Percentiles rank a stretch among this genome's conserved stretches.
phyloP scores from a whole-genome alignment of 2,888 invertebrate genomes.

The Cylloceria caligata region DNA sequence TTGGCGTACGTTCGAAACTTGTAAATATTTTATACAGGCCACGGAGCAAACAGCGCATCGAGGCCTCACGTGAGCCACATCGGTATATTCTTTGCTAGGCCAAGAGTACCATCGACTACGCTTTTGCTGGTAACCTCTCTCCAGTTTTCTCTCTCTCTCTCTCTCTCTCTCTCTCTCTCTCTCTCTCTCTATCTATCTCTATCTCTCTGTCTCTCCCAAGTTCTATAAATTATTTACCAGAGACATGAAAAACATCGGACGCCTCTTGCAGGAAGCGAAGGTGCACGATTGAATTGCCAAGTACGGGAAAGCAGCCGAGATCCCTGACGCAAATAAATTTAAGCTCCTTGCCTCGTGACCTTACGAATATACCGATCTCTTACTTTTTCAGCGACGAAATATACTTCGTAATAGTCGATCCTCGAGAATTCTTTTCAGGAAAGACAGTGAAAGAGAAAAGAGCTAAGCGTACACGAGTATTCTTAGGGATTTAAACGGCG shows the following conservation, averaged over 20 bases:
- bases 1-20: conserved; percentile 58
- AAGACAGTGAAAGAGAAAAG: not conserved
- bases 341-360: not conserved
- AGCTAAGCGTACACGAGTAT: conserved; percentile 38
- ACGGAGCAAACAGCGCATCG: conserved; percentile 38
- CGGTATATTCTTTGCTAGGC: conserved; percentile 22
- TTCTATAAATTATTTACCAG: conserved; percentile 56
- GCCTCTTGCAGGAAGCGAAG: conserved; percentile 8
- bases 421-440: not conserved
- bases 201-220: conserved; percentile 3
- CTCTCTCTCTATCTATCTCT: not conserved
- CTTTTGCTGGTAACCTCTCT: conserved; percentile 7
- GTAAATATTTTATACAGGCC: conserved; percentile 65
- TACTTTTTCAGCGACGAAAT: not conserved
- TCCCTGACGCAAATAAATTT: conserved; percentile 10
- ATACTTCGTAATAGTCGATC: conserved; percentile 3
- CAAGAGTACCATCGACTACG: conserved; percentile 22
- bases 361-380: not conserved
- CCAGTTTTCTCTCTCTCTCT: not conserved
- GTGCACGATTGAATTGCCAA: conserved; percentile 49
- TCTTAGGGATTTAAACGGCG: conserved; percentile 63
- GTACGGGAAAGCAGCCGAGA: not conserved
- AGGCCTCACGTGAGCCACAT: conserved; percentile 31
- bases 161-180: conserved; percentile 5
- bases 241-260: conserved; percentile 39